phyloP scores from a whole-genome alignment of 1,140 invertebrate species.

The Whitmania pigra region DNA sequence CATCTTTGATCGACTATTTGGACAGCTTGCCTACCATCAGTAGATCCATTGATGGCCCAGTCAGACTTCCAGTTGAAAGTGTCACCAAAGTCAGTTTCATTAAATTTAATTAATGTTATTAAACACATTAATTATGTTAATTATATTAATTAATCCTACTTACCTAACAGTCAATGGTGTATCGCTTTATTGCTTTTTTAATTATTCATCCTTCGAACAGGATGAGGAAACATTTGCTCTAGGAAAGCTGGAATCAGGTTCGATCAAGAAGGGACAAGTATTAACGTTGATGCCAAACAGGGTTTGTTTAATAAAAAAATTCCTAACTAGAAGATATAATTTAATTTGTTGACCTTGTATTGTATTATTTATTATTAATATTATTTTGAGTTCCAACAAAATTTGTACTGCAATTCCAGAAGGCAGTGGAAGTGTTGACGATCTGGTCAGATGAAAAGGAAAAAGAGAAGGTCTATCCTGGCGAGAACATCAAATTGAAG shows the following conservation, averaged over 20 bases:
- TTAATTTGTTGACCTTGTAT: background rate
- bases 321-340: conserved; percentile 15
- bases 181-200: no score
- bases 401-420: conserved; percentile 46
- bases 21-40: conserved; percentile 80
- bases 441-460: conserved; percentile 95
- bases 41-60: conserved; percentile 80
- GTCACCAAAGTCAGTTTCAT: conserved; percentile 65
- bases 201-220: conserved; percentile 30
- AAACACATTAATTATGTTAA: no score
- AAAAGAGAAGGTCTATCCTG: conserved; percentile 77
- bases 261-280: conserved; percentile 75
- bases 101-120: background rate
- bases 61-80: conserved; percentile 94
- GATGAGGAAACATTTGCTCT: conserved; percentile 99
- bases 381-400: no score
- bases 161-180: no score
- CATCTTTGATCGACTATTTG: conserved; percentile 88
- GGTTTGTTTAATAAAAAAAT: conserved; percentile 49
- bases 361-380: conserved; percentile 11
- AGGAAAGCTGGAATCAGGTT: conserved; percentile 96
- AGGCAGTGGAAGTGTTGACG: conserved; percentile 82
- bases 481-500: conserved; percentile 98
- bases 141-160: no score
- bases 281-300: conserved; percentile 95